phyloP scores from a whole-genome alignment of 2,113 vertebrate species.

The Datnioides undecimradiatus region DNA sequence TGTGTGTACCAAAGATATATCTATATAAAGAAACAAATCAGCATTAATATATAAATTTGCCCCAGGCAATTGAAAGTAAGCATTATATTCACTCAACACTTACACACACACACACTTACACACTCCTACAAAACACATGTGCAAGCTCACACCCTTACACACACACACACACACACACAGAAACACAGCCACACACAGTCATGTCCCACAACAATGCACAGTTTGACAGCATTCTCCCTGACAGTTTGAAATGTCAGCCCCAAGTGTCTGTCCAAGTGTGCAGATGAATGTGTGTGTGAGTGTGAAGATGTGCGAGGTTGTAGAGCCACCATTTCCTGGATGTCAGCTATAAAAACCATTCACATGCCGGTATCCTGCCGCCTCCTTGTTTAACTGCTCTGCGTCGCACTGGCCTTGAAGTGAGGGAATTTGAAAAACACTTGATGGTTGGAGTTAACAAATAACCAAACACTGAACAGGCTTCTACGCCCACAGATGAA shows the following conservation, averaged over 20 bases:
- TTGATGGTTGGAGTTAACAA: conserved; percentile 33
- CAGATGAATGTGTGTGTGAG: conserved; percentile 42
- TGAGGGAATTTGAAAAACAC: conserved; percentile 34
- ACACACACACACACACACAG: neutral
- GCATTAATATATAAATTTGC: conserved; percentile 50
- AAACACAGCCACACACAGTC: conserved; percentile 42
- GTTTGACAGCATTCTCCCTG: conserved; percentile 73
- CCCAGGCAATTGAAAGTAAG: conserved; percentile 36
- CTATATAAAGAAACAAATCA: conserved; percentile 48
- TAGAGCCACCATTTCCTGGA: conserved; percentile 53
- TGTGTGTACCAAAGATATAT: conserved; percentile 18
- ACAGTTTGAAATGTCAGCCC: conserved; percentile 81
- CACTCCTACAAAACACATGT: conserved; percentile 36
- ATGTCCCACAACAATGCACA: conserved; percentile 59
- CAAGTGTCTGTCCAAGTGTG: conserved; percentile 67
- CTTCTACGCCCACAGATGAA: conserved; percentile 31
- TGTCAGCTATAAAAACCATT: conserved; percentile 57
- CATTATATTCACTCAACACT: conserved; percentile 27
- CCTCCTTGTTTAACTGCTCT: conserved; percentile 40
- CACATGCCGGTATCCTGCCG: conserved; percentile 39
- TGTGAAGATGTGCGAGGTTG: conserved; percentile 30
- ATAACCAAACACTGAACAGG: conserved; percentile 32
- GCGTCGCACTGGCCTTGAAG: conserved; percentile 46
- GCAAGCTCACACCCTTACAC: neutral
- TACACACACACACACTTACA: conserved; percentile 2